Conservation (phyloP, 2,113 vertebrate species). For the Geococcyx californianus region DNA sequence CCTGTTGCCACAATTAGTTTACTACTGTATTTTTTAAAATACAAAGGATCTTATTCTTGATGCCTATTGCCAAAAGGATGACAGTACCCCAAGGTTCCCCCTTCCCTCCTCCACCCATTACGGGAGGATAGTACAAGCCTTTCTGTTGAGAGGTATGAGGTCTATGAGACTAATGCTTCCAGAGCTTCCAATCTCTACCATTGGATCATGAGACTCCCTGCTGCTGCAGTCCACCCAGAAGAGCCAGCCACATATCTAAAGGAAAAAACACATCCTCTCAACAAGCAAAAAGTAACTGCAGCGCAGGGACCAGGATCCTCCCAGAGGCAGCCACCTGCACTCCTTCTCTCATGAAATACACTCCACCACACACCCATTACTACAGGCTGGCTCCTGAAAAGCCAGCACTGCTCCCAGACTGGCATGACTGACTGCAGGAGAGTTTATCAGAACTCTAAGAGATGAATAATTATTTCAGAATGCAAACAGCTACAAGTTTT, state of each 20-base stretch:
- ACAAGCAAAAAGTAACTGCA: neutral
- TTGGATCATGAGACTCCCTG: neutral
- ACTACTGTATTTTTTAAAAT: neutral
- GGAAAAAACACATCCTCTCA: neutral
- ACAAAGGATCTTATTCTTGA: neutral
- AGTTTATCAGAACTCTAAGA: neutral
- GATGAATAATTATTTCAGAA: neutral
- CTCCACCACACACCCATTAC: neutral
- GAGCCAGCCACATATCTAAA: neutral
- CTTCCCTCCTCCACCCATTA: neutral
- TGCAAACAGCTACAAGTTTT: neutral
- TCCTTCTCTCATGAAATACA: neutral
- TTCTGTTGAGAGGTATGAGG: neutral
- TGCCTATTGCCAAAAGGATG: neutral
- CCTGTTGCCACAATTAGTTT: neutral
- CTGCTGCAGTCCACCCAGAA: neutral
- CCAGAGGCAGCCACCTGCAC: neutral
- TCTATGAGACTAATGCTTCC: neutral
- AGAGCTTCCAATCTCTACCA: neutral
- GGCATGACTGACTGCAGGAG: neutral
- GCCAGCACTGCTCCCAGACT: neutral
- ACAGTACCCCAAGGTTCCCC: neutral
- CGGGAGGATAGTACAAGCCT: neutral
- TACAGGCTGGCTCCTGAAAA: neutral
- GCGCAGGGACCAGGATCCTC: neutral